Base-by-base conservation (phyloP, 2,113 vertebrate species). In the Cyprinodon tularosa region DNA sequence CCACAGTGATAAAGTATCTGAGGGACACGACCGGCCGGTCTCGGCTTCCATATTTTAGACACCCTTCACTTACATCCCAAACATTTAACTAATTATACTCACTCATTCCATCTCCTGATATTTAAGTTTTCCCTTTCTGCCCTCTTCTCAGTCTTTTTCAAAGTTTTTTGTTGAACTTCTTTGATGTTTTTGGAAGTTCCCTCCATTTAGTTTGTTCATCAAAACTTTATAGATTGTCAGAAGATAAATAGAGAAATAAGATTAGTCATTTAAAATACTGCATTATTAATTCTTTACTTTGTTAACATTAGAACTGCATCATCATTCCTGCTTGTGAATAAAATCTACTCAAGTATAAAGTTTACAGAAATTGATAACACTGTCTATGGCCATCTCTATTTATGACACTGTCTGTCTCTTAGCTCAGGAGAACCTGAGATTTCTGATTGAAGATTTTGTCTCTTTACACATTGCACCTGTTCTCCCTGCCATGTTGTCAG, bases 381-480 rank as follows among this genome's bases (percentile, higher is more conserved):
- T 20, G 6, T 10, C n/a, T 57, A n/a, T 57, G 50, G n/a, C 8
- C 17, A 9, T 9, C 10, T n/a, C 7, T 17, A 10, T 20, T 15
- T 20, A 7, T 9, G 9, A 53, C 0, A 5, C 50, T 20, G 50
- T 15, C 12, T 29, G 38, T 12, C 14, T 37, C 3, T 47, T 14
- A 39, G n/a, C 66, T 67, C 60, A 42, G 47, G n/a, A 64, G 20
- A 37, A 29, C 22, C 17, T 36, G 17, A 17, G 29, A 38, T 62
- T n/a, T 69, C 44, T 10, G 20, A 47, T n/a, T 68, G 57, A 0
- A 57, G 62, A 4, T 22, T 22, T 37, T 39, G 22, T 84, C 76
- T 60, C n/a, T 29, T 29, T 29, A 29, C 22, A 20, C 60, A 72
- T 66, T 79, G 72, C 81, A 75, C 80, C 37, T 65, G 80, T 72